Evolutionary conservation across 1,140 invertebrate species (phyloP).

Genomic region (Bombus consobrinus): DNA sequence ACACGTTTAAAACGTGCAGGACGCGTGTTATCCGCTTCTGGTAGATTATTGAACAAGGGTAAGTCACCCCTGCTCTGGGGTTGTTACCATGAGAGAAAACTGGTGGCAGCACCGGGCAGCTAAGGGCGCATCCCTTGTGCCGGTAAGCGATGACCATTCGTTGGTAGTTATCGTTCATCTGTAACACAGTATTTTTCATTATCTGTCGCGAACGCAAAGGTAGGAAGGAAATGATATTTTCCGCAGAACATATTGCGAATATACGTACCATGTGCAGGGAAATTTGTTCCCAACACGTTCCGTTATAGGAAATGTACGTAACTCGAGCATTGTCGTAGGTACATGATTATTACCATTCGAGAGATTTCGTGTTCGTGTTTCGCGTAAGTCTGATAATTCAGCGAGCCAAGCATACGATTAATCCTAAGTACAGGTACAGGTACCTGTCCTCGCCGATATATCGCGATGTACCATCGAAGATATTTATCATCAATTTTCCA

Average conservation of each 20-base stretch:
- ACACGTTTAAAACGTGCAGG: not conserved
- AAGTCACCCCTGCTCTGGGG: not conserved
- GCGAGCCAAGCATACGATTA: too few relatives aligned
- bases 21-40: not conserved
- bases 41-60: not conserved
- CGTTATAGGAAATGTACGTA: not conserved
- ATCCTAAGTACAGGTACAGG: not conserved
- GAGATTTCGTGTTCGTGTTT: too few relatives aligned
- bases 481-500: not conserved
- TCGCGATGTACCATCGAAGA: not conserved
- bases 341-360: not conserved
- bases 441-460: too few relatives aligned
- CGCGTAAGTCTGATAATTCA: not conserved
- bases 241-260: not conserved
- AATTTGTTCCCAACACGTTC: not conserved
- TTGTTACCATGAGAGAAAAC: conserved; percentile 1
- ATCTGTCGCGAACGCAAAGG: not conserved
- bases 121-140: not conserved
- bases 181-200: not conserved
- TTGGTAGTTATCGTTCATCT: not conserved
- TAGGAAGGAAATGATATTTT: not conserved
- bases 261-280: not conserved
- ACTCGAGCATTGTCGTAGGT: not conserved
- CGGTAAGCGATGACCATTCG: not conserved
- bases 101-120: not conserved